phyloP scores from a whole-genome alignment of 23 tunicate genomes.

The Botrylloides violaceus region DNA sequence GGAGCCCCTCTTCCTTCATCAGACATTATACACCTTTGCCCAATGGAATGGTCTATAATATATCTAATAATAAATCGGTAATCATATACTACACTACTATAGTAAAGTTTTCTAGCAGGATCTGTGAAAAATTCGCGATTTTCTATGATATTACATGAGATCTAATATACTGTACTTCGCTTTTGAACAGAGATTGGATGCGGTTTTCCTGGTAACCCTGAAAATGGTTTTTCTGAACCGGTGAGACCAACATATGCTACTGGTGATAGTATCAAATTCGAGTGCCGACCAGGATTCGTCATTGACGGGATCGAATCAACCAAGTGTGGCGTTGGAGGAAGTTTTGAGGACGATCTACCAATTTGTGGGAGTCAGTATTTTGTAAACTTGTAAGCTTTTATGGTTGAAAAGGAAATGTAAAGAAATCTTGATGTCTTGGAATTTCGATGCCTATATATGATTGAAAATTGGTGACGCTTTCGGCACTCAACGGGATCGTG shows the following conservation, averaged over 20 bases:
- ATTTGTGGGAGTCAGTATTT: slow-evolving; percentile 11
- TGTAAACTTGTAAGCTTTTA: too few relatives aligned
- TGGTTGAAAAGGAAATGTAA: too few relatives aligned
- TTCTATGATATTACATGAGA: not conserved
- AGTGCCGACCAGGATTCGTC: slow-evolving; percentile 12
- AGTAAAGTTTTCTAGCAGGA: not conserved
- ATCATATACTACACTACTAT: not conserved
- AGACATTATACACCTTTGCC: too few relatives aligned
- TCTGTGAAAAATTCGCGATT: not conserved
- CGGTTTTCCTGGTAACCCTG: slow-evolving; percentile 10
- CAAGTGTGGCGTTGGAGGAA: slow-evolving; percentile 13
- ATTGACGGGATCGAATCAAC: slow-evolving; percentile 14
- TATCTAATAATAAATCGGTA: too few relatives aligned
- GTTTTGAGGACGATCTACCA: slow-evolving; percentile 12
- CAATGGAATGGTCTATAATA: too few relatives aligned
- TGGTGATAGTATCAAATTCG: slow-evolving; percentile 9
- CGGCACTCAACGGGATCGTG: too few relatives aligned
- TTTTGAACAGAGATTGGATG: slow-evolving; percentile 25
- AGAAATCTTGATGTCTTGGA: too few relatives aligned
- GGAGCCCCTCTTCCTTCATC: too few relatives aligned
- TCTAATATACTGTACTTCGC: too few relatives aligned
- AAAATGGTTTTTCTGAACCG: slow-evolving; percentile 13
- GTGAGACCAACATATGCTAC: slow-evolving; percentile 17
- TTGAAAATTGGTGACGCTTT: too few relatives aligned
- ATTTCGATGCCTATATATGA: too few relatives aligned